Evolutionary conservation across 1,140 invertebrate genomes (phyloP).

Genomic region (Polypedilum pembai): DNA sequence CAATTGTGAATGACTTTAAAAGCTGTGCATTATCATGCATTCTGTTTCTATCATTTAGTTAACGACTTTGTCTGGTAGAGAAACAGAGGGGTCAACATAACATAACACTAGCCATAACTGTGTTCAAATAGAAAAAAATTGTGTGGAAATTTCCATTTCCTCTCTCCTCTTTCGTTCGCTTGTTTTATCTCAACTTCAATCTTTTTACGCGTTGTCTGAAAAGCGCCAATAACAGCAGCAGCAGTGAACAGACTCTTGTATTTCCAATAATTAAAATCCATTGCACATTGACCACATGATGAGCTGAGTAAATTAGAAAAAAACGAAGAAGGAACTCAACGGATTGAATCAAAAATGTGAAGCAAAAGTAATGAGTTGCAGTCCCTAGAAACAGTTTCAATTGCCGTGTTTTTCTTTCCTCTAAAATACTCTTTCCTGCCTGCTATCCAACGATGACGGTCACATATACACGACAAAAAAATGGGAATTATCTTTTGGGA

Average conservation of each 20-base stretch:
- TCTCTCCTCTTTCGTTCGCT: not conserved
- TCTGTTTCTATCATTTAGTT: slow-evolving; percentile 12
- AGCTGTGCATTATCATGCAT: slow-evolving; percentile 17
- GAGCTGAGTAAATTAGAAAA: too few relatives aligned
- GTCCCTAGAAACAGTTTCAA: not conserved
- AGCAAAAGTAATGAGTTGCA: not conserved
- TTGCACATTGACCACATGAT: too few relatives aligned
- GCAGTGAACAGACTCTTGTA: too few relatives aligned
- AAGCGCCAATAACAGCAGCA: too few relatives aligned
- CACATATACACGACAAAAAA: not conserved
- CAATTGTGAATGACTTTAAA: slow-evolving; percentile 13
- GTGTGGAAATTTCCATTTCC: slow-evolving; percentile 3
- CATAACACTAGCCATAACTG: not conserved
- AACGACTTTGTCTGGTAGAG: not conserved
- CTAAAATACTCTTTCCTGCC: not conserved
- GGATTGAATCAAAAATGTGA: too few relatives aligned
- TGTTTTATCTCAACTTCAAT: slow-evolving; percentile 6
- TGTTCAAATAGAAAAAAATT: slow-evolving; percentile 6
- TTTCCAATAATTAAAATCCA: too few relatives aligned
- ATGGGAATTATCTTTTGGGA: not conserved
- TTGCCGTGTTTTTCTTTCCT: not conserved
- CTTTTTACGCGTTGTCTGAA: not conserved
- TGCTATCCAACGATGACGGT: not conserved
- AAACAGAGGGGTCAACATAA: not conserved
- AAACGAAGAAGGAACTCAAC: too few relatives aligned